Evolutionary conservation across 2,888 invertebrate species (phyloP).

Genomic region (Morpho helenor): DNA sequence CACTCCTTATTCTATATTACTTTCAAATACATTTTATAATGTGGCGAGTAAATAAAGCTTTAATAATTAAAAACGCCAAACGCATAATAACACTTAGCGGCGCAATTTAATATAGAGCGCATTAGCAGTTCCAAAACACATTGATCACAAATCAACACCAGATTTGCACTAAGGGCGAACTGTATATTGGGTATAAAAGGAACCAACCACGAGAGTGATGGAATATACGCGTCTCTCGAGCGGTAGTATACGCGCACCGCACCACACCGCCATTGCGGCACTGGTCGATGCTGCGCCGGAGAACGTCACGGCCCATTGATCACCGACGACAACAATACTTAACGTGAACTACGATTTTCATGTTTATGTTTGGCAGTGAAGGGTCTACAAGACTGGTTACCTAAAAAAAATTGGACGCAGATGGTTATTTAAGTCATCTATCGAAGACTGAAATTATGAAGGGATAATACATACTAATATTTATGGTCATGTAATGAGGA

Average conservation of each 20-base stretch:
- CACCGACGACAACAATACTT: conserved; percentile 29
- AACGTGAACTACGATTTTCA: conserved; percentile 20
- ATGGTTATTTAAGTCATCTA: too few relatives aligned
- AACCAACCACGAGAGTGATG: conserved; percentile 70
- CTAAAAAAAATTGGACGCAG: too few relatives aligned
- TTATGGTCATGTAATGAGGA: too few relatives aligned
- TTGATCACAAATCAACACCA: background rate
- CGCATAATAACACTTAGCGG: too few relatives aligned
- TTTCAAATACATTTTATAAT: too few relatives aligned
- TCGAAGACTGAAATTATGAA: too few relatives aligned
- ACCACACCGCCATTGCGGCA: conserved; percentile 76
- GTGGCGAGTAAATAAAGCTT: too few relatives aligned
- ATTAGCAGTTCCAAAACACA: background rate
- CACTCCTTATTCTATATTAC: too few relatives aligned
- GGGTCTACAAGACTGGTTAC: conserved; percentile 1
- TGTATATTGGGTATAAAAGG: conserved; percentile 1
- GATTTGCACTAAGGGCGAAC: background rate
- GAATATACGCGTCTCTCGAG: conserved; percentile 71
- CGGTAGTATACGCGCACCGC: conserved; percentile 73
- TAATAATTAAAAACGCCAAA: too few relatives aligned
- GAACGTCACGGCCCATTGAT: conserved; percentile 41
- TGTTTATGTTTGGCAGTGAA: conserved; percentile 9
- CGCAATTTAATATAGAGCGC: too few relatives aligned
- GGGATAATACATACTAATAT: too few relatives aligned
- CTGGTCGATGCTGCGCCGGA: conserved; percentile 38